Base-by-base conservation (phyloP, 2,888 invertebrate genomes). In the Sisyra terminalis region DNA sequence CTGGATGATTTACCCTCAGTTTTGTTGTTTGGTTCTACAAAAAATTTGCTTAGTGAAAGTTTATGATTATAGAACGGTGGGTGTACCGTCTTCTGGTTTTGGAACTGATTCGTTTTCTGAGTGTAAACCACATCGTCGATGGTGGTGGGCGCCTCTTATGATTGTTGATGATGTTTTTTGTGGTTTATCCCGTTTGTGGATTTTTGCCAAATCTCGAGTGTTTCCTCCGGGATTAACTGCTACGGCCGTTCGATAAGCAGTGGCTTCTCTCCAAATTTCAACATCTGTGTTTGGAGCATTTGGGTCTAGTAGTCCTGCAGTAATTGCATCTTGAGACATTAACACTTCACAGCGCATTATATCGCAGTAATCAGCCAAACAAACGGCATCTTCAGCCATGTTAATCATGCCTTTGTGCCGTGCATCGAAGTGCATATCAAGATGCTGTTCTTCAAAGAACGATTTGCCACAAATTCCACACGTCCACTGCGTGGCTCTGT, bases 291-390 rank as follows among this genome's bases (percentile, higher is more conserved):
- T 74, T 15, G 78, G 71, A 14, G 73, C 70, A 48, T 69, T 73
- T 36, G 73, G 71, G 53, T 75, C 75, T 47, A 75, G 78, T 36
- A 73, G 71, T 53, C 75, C 75, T 47, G 76, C 78, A 49, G 74
- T 69, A 53, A 75, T 70, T 40, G 68, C 66, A 47, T 83, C 82
- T 57, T 83, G 78, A 46, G 79, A 77, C 49, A 78, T 71, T 51
- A 89, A 67, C 42, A 92, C 41, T 60, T 90, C 88, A 63, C 93
- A 93, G 51, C 93, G 76, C 82, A 93, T 89, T 53, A 93, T 86
- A 66, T 93, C 92, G 70, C 93, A 94, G 66, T 84, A 92, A 63
- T 92, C 89, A 41, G 90, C 88, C 55, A 92, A 71, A 63, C 93
- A 93, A 54, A 92, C 83, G 47, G 88, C 82, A 63, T 90, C 89